phyloP scores from a whole-genome alignment of 2,113 vertebrate species.

The Chaetura pelagica region DNA sequence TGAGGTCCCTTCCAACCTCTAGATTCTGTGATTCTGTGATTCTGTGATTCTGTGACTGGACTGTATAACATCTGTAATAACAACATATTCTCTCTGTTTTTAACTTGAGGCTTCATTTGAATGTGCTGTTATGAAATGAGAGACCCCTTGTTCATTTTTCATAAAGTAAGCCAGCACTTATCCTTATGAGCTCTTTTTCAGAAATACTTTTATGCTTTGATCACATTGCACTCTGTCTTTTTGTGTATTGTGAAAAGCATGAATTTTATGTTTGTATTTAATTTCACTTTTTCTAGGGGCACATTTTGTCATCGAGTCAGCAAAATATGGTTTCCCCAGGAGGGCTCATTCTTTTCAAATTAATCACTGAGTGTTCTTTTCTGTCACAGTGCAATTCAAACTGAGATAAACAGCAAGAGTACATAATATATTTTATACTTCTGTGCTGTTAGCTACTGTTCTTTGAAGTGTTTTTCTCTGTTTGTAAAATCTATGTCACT shows the following conservation, averaged over 20 bases:
- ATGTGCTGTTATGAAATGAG: neutral
- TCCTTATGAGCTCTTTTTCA: neutral
- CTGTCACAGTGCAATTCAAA: neutral
- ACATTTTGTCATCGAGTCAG: neutral
- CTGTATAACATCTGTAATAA: neutral
- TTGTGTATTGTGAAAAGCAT: neutral
- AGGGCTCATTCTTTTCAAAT: neutral
- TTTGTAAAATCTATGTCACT: conserved; percentile 32
- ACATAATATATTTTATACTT: neutral
- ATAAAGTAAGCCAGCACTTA: neutral
- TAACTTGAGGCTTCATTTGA: neutral
- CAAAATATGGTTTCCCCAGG: neutral
- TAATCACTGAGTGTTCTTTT: neutral
- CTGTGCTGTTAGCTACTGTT: neutral
- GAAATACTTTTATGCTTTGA: neutral
- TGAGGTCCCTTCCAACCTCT: too few relatives aligned
- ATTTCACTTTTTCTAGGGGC: neutral
- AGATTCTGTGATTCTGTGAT: too few relatives aligned
- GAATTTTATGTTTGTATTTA: neutral
- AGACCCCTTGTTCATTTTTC: neutral
- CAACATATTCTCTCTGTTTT: neutral
- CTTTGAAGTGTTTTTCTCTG: conserved; percentile 17
- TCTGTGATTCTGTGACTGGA: neutral
- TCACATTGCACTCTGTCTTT: neutral
- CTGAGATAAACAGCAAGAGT: neutral